These are phyloP conservation scores for Ceratina australensis DNA, from an alignment of 1,140 invertebrate species.

Conservation along the genomic window DNA sequence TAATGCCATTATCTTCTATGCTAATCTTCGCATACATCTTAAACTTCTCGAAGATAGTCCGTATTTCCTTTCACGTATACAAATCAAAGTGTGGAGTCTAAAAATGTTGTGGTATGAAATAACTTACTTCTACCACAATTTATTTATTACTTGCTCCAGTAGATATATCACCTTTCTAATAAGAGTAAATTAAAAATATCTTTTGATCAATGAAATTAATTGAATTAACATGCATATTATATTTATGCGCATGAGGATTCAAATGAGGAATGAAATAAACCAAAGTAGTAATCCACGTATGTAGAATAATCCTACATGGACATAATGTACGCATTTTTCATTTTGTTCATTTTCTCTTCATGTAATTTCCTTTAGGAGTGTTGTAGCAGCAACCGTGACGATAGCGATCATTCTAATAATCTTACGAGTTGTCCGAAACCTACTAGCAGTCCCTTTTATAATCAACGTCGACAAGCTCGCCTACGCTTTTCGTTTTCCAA, in stretches of 20 bases:
- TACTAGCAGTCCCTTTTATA: constrained; percentile 82
- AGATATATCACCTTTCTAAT: too few relatives aligned
- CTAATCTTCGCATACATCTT: not conserved
- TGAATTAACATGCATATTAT: too few relatives aligned
- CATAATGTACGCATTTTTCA: too few relatives aligned
- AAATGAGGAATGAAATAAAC: too few relatives aligned
- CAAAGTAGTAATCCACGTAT: too few relatives aligned
- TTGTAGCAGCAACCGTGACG: constrained; percentile 23
- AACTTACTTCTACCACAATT: too few relatives aligned
- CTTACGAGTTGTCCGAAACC: constrained; percentile 80
- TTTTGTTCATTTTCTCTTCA: constrained; percentile 5
- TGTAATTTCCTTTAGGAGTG: constrained; percentile 49
- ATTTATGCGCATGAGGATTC: too few relatives aligned
- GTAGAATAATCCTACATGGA: too few relatives aligned
- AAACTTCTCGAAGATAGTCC: not conserved
- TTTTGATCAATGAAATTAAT: too few relatives aligned
- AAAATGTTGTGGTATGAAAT: too few relatives aligned
- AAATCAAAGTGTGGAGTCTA: not conserved
- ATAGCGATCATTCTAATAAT: constrained; percentile 52
- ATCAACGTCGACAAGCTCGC: constrained; percentile 81
- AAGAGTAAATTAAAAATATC: too few relatives aligned
- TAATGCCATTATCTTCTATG: not conserved
- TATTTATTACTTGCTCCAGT: too few relatives aligned
- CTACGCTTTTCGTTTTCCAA: constrained; percentile 82
- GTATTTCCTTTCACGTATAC: not conserved